Conservation (phyloP, 2,797 vertebrate genomes). For the Epinephelus malabaricus region DNA sequence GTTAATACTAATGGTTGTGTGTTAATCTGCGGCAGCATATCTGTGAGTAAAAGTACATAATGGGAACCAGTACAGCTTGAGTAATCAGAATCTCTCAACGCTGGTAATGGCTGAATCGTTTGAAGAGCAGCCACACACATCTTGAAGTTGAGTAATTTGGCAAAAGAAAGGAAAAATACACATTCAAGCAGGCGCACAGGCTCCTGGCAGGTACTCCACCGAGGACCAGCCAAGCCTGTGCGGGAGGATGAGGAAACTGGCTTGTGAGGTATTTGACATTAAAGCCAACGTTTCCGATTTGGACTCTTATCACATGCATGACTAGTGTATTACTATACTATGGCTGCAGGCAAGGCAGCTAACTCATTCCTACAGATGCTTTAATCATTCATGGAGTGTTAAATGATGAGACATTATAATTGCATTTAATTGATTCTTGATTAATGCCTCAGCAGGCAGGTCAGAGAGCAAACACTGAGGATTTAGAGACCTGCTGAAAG, state of each 20-base stretch:
- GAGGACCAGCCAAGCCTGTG: neutral
- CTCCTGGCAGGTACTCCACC: neutral
- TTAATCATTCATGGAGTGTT: neutral
- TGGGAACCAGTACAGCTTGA: constrained; percentile 1
- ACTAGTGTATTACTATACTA: constrained; percentile 1
- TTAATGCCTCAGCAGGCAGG: neutral
- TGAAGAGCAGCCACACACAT: neutral
- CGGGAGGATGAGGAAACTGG: constrained; percentile 21
- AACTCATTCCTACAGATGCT: neutral
- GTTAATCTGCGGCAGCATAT: constrained; percentile 9
- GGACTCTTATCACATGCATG: neutral
- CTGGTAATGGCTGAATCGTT: constrained; percentile 9
- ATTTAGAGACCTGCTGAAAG: neutral
- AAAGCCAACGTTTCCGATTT: constrained; percentile 19
- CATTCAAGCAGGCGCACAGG: constrained; percentile 17
- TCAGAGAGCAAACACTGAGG: constrained; percentile 1
- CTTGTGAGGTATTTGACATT: constrained; percentile 21
- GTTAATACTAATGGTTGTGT: constrained; percentile 28
- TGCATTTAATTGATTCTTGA: neutral
- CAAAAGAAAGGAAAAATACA: neutral
- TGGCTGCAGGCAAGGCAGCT: neutral
- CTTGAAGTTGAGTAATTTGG: constrained; percentile 11
- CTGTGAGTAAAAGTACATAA: neutral
- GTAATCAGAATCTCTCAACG: constrained; percentile 21
- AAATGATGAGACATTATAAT: constrained; percentile 3